These are phyloP conservation scores for Diglossa brunneiventris DNA, from an alignment of 2,113 vertebrate species.

Conservation along the genomic window DNA sequence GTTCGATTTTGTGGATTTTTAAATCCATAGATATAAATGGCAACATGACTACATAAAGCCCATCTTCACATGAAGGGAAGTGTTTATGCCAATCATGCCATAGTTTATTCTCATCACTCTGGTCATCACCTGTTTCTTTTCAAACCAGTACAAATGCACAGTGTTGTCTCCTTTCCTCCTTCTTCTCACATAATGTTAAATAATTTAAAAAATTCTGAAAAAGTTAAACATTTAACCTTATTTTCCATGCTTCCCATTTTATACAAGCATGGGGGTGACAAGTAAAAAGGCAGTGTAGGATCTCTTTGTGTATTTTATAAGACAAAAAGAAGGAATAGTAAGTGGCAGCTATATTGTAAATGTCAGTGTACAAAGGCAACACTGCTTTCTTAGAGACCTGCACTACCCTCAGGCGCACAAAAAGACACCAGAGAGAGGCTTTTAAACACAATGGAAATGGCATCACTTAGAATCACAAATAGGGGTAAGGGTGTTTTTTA, in stretches of 20 bases:
- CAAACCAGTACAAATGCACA: not conserved
- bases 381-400: not conserved
- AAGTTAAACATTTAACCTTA: not conserved
- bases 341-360: not conserved
- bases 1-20: not conserved
- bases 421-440: not conserved
- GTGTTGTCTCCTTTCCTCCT: not conserved
- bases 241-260: not conserved
- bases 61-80: not conserved
- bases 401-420: not conserved
- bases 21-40: not conserved
- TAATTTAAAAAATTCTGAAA: not conserved
- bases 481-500: not conserved
- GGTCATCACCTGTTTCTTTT: not conserved
- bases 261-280: not conserved
- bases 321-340: not conserved
- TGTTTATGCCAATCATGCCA: not conserved
- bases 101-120: not conserved
- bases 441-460: not conserved
- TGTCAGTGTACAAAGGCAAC: not conserved
- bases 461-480: not conserved
- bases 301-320: not conserved
- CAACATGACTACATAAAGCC: not conserved
- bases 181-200: not conserved
- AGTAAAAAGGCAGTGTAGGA: not conserved